phyloP scores from a whole-genome alignment of 2,113 vertebrate species.

The Burhinus oedicnemus region DNA sequence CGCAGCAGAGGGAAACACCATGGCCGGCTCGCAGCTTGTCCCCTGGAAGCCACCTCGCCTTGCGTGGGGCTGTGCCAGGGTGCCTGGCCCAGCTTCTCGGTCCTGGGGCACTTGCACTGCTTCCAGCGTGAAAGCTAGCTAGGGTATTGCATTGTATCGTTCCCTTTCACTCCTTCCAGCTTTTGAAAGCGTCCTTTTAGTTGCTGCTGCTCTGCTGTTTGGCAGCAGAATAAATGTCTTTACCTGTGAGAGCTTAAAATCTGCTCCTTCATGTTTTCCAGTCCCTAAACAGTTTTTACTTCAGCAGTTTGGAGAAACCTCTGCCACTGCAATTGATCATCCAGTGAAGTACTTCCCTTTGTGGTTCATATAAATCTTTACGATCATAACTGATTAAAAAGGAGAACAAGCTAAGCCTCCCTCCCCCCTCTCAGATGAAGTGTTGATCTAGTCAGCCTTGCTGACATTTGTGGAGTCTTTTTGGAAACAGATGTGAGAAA shows the following conservation, averaged over 20 bases:
- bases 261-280: neutral
- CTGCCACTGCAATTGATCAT: neutral
- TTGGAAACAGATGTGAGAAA: neutral
- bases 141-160: neutral
- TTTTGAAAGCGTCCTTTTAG: neutral
- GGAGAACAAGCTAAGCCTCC: neutral
- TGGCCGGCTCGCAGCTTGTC: neutral
- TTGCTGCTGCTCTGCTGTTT: neutral
- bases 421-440: neutral
- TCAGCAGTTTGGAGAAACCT: neutral
- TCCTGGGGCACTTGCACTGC: neutral
- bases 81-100: neutral
- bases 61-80: neutral
- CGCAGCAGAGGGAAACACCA: neutral
- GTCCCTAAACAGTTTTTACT: conserved; percentile 1
- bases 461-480: neutral
- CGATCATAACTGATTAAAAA: neutral
- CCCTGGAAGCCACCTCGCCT: neutral
- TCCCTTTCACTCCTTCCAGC: neutral
- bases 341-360: neutral
- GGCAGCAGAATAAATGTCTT: neutral
- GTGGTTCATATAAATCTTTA: neutral
- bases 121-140: neutral
- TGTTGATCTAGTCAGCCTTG: neutral
- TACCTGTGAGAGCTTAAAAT: neutral